phyloP scores from a whole-genome alignment of 2,888 invertebrate genomes.

The Caenorhabditis sp. region DNA sequence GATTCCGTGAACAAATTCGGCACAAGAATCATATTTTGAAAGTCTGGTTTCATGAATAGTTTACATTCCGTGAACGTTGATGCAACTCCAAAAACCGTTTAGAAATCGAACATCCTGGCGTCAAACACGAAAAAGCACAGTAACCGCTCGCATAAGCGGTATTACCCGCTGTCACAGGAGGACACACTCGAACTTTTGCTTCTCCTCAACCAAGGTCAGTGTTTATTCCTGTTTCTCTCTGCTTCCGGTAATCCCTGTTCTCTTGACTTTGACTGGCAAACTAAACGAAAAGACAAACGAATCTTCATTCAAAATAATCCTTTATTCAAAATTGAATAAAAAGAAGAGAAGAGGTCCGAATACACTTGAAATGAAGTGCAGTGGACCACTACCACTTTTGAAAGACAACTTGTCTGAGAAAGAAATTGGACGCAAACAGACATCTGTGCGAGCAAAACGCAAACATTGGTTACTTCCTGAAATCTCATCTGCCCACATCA shows the following conservation, averaged over 20 bases:
- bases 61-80: too few species aligned
- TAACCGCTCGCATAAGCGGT: conserved; percentile 54
- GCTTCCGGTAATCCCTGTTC: conserved; percentile 27
- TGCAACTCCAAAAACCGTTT: too few species aligned
- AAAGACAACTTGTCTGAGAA: not conserved
- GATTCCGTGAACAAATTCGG: not conserved
- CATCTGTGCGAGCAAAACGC: too few species aligned
- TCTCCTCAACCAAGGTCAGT: conserved; percentile 68
- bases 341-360: conserved; percentile 1
- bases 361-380: conserved; percentile 21
- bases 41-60: too few species aligned
- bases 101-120: conserved; percentile 44
- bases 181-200: conserved; percentile 67
- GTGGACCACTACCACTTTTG: conserved; percentile 13
- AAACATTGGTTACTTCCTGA: conserved; percentile 52
- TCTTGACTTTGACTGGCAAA: conserved; percentile 17
- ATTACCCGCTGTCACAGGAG: conserved; percentile 70
- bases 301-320: too few species aligned
- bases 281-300: not conserved
- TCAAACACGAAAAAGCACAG: conserved; percentile 52
- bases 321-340: not conserved
- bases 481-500: conserved; percentile 20
- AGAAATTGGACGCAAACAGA: not conserved
- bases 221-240: conserved; percentile 5
- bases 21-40: too few species aligned